A percentile compares a stretch with the other conserved stretches of the same genome.
phyloP scores from a whole-genome alignment of 2,113 vertebrate species.

The Naja naja region DNA sequence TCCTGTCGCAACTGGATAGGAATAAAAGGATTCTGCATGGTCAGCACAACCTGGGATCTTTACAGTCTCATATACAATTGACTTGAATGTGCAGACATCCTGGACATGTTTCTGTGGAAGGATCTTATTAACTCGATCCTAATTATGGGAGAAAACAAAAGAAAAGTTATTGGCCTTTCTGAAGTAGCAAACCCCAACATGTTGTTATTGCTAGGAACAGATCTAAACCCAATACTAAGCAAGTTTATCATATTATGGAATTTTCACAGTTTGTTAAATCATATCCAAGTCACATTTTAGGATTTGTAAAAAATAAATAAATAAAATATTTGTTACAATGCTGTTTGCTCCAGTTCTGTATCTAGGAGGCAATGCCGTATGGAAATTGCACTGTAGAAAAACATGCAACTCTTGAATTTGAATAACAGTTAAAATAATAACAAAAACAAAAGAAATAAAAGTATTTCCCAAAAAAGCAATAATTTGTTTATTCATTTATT shows the following conservation, averaged over 20 bases:
- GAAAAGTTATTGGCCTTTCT: neutral
- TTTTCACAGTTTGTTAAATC: neutral
- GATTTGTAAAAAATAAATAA: neutral
- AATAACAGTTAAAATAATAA: neutral
- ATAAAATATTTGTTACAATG: neutral
- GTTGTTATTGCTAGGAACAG: neutral
- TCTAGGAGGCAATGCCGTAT: neutral
- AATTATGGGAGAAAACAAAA: slow-evolving; percentile 29
- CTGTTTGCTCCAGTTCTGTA: neutral
- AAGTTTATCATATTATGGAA: neutral
- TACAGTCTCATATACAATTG: slow-evolving; percentile 80
- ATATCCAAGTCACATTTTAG: neutral
- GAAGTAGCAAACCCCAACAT: neutral
- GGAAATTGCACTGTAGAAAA: neutral
- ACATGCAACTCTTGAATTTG: neutral
- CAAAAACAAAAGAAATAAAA: neutral
- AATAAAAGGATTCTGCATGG: slow-evolving; percentile 69
- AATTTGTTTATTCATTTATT: neutral
- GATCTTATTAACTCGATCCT: slow-evolving; percentile 78
- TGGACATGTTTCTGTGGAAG: slow-evolving; percentile 61
- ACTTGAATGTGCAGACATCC: slow-evolving; percentile 80
- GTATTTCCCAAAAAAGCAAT: neutral
- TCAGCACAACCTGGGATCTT: slow-evolving; percentile 78
- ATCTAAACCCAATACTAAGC: neutral
- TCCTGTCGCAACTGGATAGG: slow-evolving; percentile 80